These are phyloP conservation scores for Lepisosteus oculatus DNA, from an alignment of 2,113 vertebrate genomes.

Conservation along the genomic window DNA sequence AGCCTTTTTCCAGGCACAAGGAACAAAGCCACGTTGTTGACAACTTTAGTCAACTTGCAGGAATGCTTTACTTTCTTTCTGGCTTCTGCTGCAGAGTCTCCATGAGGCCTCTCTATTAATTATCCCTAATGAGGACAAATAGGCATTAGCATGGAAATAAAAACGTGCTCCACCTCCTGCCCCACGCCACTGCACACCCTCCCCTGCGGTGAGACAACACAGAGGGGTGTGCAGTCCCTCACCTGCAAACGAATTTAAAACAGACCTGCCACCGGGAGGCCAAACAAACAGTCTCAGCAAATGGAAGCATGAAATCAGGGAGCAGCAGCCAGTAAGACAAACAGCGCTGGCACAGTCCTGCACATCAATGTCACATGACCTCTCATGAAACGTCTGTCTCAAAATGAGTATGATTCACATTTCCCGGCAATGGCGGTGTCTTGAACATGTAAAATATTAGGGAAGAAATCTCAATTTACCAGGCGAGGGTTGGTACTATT, in stretches of 20 bases:
- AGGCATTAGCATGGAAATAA: background rate
- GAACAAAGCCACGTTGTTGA: background rate
- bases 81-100: background rate
- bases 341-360: too few relatives aligned
- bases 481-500: too few relatives aligned
- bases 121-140: slow-evolving; percentile 4
- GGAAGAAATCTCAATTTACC: too few relatives aligned
- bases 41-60: background rate
- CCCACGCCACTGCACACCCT: background rate
- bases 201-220: slow-evolving; percentile 4
- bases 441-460: too few relatives aligned
- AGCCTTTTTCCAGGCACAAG: background rate
- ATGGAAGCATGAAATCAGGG: slow-evolving; percentile 13
- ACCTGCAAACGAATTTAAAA: slow-evolving; percentile 33
- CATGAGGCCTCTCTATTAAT: background rate
- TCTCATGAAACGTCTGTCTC: too few relatives aligned
- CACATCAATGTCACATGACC: too few relatives aligned
- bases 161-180: slow-evolving; percentile 3
- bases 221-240: slow-evolving; percentile 18
- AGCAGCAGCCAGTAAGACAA: background rate
- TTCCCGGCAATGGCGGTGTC: too few relatives aligned
- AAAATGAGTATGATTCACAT: too few relatives aligned
- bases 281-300: slow-evolving; percentile 20
- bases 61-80: background rate
- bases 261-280: slow-evolving; percentile 17